Conservation (phyloP, 2,797 vertebrate genomes). For the Liasis olivaceus region DNA sequence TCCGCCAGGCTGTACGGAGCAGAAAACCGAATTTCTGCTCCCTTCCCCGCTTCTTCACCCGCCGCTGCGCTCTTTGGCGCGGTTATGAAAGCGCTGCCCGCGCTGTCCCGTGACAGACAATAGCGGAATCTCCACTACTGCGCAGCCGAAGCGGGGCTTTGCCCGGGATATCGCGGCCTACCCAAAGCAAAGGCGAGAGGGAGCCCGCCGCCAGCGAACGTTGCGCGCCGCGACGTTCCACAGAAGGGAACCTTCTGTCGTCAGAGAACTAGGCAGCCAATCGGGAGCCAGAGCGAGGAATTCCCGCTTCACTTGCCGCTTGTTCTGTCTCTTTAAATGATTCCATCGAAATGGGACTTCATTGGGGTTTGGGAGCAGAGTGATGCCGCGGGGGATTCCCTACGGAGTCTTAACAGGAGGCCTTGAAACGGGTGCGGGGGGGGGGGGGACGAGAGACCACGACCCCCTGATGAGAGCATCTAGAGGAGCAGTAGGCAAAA, state of each 20-base stretch:
- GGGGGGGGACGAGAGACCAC: not conserved
- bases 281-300: conserved; percentile 53
- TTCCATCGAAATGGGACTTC: not conserved
- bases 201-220: not conserved
- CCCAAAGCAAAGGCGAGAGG: not conserved
- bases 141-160: conserved; percentile 39
- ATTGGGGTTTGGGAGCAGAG: not conserved
- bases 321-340: conserved; percentile 72
- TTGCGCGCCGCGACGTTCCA: not conserved
- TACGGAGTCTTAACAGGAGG: not conserved
- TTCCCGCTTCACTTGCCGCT: conserved; percentile 84
- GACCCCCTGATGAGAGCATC: not conserved
- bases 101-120: not conserved
- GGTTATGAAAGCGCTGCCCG: fast-evolving
- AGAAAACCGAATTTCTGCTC: not conserved
- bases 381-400: not conserved
- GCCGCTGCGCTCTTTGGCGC: conserved; percentile 52
- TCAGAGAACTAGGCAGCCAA: conserved; percentile 63
- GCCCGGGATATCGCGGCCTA: conserved; percentile 7
- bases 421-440: not conserved
- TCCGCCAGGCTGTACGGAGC: not conserved
- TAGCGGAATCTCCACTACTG: conserved; percentile 15
- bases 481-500: not conserved
- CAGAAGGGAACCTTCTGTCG: conserved; percentile 38
- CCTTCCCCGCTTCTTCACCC: conserved; percentile 59